Base-by-base conservation (phyloP, 2,113 vertebrate genomes). In the Aldabrachelys gigantea region DNA sequence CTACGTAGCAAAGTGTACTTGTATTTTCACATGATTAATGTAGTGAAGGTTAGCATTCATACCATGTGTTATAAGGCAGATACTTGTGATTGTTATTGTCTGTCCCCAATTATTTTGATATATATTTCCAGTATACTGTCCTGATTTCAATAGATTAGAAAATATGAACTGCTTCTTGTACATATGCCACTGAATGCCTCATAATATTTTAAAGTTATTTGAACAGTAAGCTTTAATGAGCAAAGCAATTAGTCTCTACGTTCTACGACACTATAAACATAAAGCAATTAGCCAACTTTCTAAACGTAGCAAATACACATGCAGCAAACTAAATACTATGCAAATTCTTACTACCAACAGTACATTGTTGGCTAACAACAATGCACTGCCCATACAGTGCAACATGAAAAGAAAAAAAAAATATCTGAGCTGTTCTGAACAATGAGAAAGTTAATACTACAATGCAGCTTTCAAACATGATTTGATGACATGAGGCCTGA, bases 341-440 rank as follows among this genome's bases (percentile, higher is more conserved):
- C 56, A 82, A 90, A 88, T 83, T 82, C 94, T 91, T 82, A 97
- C 98, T 98, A 99, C 98, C 98, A 99, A 99, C 98, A 99, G 99
- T 98, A 99, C 98, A 99, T 99, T 99, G 99, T 99, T 99, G 99
- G 98, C 98, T 98, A 98, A 99, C 99, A 99, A 99, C 99, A 99
- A 99, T 99, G 98, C 98, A 99, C 99, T 49, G 99, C 98, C 98
- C 99, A 98, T 95, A 98, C 98, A 98, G 98, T 97, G 98, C 98
- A 98, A 98, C 98, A 98, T 97, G 97, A 97, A 97, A 97, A 96
- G 14, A 52, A 81, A 89, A 92, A 29, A 54, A 69, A 69, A 69
- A 89, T 47, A 59, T 3, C 47, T 88, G 88, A 96, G 92, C 88
- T 93, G 80, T 84, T 94, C 81, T 84, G 81, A 96, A 92, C 65